Evolutionary conservation across 1,140 invertebrate species (phyloP).

Genomic region (Cherax quadricarinatus): DNA sequence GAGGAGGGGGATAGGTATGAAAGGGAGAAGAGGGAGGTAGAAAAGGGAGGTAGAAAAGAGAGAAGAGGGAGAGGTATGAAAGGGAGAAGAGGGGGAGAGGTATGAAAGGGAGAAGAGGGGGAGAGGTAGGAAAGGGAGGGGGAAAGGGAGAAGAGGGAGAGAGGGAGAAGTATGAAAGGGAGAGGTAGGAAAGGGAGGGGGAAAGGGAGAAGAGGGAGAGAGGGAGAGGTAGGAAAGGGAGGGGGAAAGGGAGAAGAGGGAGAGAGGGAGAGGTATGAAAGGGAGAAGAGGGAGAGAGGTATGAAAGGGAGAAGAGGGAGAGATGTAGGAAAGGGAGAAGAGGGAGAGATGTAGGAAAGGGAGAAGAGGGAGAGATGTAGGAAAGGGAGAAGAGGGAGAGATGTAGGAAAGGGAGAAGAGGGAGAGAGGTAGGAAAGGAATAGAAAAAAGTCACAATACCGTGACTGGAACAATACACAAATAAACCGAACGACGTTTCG

Average conservation of each 20-base stretch:
- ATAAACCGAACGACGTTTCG: no score
- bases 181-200: no score
- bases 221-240: background rate
- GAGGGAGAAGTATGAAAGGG: background rate
- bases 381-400: background rate
- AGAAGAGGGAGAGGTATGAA: background rate
- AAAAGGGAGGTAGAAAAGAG: background rate
- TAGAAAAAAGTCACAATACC: no score
- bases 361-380: background rate
- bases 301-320: no score
- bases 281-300: background rate
- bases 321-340: no score
- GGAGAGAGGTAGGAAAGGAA: background rate
- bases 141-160: background rate
- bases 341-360: no score
- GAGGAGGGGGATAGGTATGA: no score
- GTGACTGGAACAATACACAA: no score
- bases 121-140: background rate
- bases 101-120: background rate
- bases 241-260: background rate
- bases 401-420: background rate
- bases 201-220: background rate
- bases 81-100: background rate
- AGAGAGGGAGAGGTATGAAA: background rate
- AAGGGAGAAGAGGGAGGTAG: no score